Conservation (phyloP, 2,797 vertebrate species). For the Anableps anableps region DNA sequence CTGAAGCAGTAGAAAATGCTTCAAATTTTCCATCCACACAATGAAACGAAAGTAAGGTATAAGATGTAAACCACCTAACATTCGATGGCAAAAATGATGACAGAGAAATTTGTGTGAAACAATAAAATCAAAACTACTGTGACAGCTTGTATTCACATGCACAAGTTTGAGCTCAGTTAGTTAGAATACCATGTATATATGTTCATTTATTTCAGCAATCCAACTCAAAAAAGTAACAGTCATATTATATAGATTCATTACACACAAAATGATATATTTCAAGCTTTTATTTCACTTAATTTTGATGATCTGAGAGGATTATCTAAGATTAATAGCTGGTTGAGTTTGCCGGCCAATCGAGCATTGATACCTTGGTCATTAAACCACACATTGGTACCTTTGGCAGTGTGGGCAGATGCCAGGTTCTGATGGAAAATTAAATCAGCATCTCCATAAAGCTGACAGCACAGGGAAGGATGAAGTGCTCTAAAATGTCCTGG, state of each 20-base stretch:
- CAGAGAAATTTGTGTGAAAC: neutral
- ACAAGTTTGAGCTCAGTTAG: neutral
- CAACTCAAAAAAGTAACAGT: neutral
- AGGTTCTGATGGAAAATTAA: neutral
- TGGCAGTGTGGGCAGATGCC: neutral
- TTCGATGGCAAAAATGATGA: neutral
- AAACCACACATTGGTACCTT: neutral
- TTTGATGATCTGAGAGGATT: neutral
- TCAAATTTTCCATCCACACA: neutral
- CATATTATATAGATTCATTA: neutral
- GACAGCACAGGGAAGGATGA: neutral
- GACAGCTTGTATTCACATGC: neutral
- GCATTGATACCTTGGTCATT: neutral
- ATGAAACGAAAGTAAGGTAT: neutral
- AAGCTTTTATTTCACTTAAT: neutral
- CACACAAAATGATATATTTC: neutral
- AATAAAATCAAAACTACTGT: neutral
- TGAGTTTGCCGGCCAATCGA: neutral
- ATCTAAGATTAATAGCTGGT: neutral
- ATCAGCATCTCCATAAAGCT: neutral
- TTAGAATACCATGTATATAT: neutral
- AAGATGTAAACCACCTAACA: neutral
- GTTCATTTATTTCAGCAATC: neutral
- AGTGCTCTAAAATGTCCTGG: neutral
- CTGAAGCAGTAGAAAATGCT: neutral